Conservation (phyloP, 2,888 invertebrate species). For the Notodonta dromedarius region DNA sequence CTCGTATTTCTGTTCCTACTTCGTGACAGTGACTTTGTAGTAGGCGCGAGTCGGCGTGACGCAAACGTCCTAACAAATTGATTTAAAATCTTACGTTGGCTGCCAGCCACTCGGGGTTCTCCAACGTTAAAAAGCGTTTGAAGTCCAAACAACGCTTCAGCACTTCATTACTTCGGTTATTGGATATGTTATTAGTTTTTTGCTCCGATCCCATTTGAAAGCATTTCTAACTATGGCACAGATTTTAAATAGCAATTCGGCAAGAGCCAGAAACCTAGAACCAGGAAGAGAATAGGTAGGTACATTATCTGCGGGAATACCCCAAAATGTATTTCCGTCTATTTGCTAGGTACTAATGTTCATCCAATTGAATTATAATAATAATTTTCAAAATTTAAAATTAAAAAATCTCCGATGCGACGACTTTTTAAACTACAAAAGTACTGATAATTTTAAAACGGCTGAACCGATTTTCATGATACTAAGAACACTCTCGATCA, state of each 20-base stretch:
- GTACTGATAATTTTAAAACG: too few relatives aligned
- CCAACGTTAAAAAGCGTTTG: conserved; percentile 29
- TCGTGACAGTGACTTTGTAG: conserved; percentile 22
- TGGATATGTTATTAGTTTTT: conserved; percentile 31
- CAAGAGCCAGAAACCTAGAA: too few relatives aligned
- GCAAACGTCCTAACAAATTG: conserved; percentile 32
- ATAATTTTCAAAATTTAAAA: too few relatives aligned
- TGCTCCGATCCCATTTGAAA: conserved; percentile 21
- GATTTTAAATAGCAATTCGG: neutral
- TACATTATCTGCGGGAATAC: too few relatives aligned
- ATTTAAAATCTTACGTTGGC: conserved; percentile 21
- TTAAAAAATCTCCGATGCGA: too few relatives aligned
- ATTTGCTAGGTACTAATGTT: too few relatives aligned
- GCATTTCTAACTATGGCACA: conserved; percentile 8
- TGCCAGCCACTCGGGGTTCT: conserved; percentile 29
- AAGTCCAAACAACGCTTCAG: conserved; percentile 26
- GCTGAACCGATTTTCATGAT: too few relatives aligned
- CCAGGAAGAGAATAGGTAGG: too few relatives aligned
- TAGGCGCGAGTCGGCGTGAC: conserved; percentile 19
- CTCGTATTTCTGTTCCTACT: conserved; percentile 24
- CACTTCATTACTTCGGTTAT: conserved; percentile 18
- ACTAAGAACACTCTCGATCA: too few relatives aligned
- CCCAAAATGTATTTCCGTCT: too few relatives aligned
- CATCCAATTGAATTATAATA: too few relatives aligned
- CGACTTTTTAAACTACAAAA: too few relatives aligned